Percentiles rank a stretch among this genome's conserved stretches.
Evolutionary conservation across 2,888 invertebrate genomes (phyloP).

Genomic region (Callosobruchus maculatus): DNA sequence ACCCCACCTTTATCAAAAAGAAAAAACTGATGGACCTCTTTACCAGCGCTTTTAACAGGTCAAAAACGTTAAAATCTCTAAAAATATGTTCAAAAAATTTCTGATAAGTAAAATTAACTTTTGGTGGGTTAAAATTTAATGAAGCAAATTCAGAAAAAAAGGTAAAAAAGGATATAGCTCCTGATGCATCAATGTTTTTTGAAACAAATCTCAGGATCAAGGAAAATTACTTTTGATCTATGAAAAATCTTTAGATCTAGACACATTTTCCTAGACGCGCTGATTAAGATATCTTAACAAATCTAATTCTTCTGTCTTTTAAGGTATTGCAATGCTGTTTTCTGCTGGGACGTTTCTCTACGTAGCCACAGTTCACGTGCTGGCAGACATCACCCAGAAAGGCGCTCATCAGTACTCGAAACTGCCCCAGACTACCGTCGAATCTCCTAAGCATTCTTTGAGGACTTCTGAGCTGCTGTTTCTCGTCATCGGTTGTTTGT

Average conservation of each 20-base stretch:
- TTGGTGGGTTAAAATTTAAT: no score
- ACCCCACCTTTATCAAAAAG: no score
- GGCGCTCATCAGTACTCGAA: constrained; percentile 44
- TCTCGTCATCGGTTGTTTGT: constrained; percentile 80
- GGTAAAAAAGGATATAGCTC: no score
- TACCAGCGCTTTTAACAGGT: no score
- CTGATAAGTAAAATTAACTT: no score
- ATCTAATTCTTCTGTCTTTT: constrained; percentile 10
- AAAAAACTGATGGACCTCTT: no score
- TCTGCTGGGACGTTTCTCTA: constrained; percentile 98
- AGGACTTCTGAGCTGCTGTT: constrained; percentile 75
- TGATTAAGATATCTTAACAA: background rate
- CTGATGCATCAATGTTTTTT: background rate
- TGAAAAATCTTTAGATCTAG: no score
- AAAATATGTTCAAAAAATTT: no score
- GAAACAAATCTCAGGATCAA: no score
- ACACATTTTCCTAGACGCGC: background rate
- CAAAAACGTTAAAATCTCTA: no score
- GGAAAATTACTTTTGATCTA: no score
- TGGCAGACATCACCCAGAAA: constrained; percentile 84
- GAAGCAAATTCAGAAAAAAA: no score
- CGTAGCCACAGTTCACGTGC: constrained; percentile 96
- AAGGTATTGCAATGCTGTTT: constrained; percentile 92
- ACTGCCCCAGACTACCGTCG: constrained; percentile 43
- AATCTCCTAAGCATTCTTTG: constrained; percentile 46